Base-by-base conservation (phyloP, 1,140 invertebrate species). In the Drosophila setifemur region DNA sequence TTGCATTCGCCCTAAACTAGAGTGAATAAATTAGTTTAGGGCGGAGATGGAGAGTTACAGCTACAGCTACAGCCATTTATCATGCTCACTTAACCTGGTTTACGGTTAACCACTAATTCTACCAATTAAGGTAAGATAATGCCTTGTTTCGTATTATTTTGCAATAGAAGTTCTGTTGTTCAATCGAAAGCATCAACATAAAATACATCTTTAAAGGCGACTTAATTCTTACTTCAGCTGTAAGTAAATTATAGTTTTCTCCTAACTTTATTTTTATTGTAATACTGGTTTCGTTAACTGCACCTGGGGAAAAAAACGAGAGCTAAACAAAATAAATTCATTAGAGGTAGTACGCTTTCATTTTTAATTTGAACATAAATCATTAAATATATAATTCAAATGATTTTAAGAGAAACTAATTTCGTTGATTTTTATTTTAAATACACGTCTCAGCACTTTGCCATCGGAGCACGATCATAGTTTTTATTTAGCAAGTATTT, bases 21-120 rank as follows among this genome's bases (percentile, higher is more conserved):
- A 42, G 6, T 42, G 52, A 42, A 31, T 31, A 23, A 42, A 42
- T 60, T 57, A 57, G 25, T 29, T 4, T n/a, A 28, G 4, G 52
- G 57, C 52, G 52, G 50, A 31, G 35, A 31, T 52, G n/a, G 25
- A 4, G 4, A 33, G n/a, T 42, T 57, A 57, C 57, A 31, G 57
- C 35, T 42, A 42, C n/a, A n/a, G n/a, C n/a, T n/a, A n/a, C n/a
- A 25, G 21, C 55, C 50, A 60, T 60, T 60, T 57, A 57, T 60
- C 52, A 57, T 42, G 57, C 52, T 25, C 53, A 57, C 53, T 52
- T 60, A 57, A 57, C 52, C 25, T 39, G 25, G 52, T 18, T 57
- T 29, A 57, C 31, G 19, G 18, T 29, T 40, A 7, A 7, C 18
- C 8, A 39, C 25, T 60, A 42, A 60, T 60, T 60, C 57, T 23